These are phyloP conservation scores for Deilephila elpenor DNA, from an alignment of 2,888 invertebrate genomes.

Conservation along the genomic window DNA sequence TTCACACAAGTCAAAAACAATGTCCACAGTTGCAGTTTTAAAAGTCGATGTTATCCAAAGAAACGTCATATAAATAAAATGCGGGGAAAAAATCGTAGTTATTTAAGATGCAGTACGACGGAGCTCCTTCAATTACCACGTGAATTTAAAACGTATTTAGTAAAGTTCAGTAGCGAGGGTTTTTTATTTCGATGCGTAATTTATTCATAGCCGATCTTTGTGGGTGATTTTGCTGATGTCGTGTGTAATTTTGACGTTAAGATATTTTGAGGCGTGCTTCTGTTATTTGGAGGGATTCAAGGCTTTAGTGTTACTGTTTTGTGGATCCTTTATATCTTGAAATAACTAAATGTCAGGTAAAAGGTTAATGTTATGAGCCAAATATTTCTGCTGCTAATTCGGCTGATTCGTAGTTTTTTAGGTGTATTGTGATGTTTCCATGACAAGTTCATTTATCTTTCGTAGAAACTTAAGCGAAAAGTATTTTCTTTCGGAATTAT, in stretches of 20 bases:
- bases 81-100: background rate
- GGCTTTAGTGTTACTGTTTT: no score
- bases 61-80: background rate
- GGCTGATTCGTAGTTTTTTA: no score
- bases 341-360: no score
- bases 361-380: no score
- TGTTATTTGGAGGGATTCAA: no score
- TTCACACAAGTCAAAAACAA: background rate
- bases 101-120: conserved; percentile 12
- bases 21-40: conserved; percentile 2
- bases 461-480: no score
- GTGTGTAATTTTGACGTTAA: background rate
- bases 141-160: conserved; percentile 27
- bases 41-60: background rate
- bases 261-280: no score
- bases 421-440: no score
- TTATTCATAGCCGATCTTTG: conserved; percentile 24
- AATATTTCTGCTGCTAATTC: no score
- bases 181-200: conserved; percentile 16
- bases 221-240: background rate
- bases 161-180: conserved; percentile 20
- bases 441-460: no score
- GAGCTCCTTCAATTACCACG: conserved; percentile 18
- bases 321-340: no score
- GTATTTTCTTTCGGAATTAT: background rate